Conservation (phyloP, 2,888 invertebrate genomes). For the Ornithoptera alexandrae region DNA sequence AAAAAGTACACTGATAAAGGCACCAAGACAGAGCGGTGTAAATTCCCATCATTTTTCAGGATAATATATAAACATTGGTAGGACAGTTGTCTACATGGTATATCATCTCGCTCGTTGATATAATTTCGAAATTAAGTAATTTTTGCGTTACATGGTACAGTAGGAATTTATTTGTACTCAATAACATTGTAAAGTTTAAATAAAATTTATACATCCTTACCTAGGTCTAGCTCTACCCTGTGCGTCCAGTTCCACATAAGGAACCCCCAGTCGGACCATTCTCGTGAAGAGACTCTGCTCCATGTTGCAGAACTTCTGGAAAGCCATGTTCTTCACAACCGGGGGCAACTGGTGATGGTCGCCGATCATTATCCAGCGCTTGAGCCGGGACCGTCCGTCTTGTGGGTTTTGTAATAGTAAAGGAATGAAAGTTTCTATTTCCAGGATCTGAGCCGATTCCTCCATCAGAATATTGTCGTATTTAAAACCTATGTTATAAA, state of each 20-base stretch:
- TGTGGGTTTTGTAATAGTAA: constrained; percentile 98
- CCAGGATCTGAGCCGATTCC: constrained; percentile 98
- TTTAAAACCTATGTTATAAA: constrained; percentile 84
- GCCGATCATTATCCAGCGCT: constrained; percentile 99
- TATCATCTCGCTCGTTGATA: too few relatives aligned
- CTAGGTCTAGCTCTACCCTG: constrained; percentile 96
- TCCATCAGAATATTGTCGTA: constrained; percentile 99
- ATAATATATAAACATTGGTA: too few relatives aligned
- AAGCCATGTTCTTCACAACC: constrained; percentile 99
- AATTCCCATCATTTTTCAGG: too few relatives aligned
- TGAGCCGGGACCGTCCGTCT: constrained; percentile 96
- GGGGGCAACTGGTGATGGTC: constrained; percentile 99
- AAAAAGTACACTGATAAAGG: too few relatives aligned
- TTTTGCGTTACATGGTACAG: neutral
- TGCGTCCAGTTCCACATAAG: constrained; percentile 97
- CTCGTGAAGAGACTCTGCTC: constrained; percentile 99
- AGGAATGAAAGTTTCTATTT: constrained; percentile 99
- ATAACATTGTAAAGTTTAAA: neutral
- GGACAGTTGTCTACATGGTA: too few relatives aligned
- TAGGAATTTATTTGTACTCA: too few relatives aligned
- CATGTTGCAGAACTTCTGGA: constrained; percentile 99
- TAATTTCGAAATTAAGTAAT: neutral
- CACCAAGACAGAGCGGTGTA: too few relatives aligned
- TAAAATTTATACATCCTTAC: constrained; percentile 52
- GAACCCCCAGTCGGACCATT: constrained; percentile 96